Base-by-base conservation (phyloP, 1,140 invertebrate genomes). In the Camponotus pennsylvanicus region DNA sequence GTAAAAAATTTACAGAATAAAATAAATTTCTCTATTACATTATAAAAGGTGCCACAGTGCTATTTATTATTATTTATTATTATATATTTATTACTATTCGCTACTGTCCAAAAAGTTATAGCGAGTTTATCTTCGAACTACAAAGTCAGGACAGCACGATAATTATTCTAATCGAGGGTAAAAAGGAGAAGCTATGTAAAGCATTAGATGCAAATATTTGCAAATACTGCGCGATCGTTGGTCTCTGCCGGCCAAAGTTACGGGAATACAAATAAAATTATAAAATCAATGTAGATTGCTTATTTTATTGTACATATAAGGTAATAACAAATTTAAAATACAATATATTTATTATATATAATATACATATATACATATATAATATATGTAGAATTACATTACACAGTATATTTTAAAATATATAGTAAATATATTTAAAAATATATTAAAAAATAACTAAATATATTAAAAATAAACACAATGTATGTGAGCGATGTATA, bases 171-270 rank as follows among this genome's bases (percentile, higher is more conserved):
- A 64, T 78, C 59, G 42, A 64, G 42, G 59, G 27, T 34, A 64
- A 40, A 27, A 42, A 45, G 63, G 15, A 49, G 18, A 6, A 49
- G 27, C 9, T 40, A 37, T 21, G n/a, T 32, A 76, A 59, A 76
- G 6, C 42, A 57, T 32, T 78, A 64, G 59, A 64, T 78, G 75
- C 59, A 78, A 78, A 78, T 78, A 49, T 78, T 78, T 78, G 75
- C 75, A 64, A 64, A 61, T 45, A 40, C 27, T 21, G 40, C 27
- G 27, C 27, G 27, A 78, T 63, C 42, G 15, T 4, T 45, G 27
- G 42, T 78, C 59, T 37, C 75, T 45, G 40, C 21, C 27, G 59
- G 15, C 15, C 15, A n/a, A 52, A 78, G 59, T 78, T 78, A 34
- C 5, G 27, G 27, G 37, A 78, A 34, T 21, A 78, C 27, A 78